Evolutionary conservation across 2,113 vertebrate species (phyloP).

Genomic region (Mustela lutreola): DNA sequence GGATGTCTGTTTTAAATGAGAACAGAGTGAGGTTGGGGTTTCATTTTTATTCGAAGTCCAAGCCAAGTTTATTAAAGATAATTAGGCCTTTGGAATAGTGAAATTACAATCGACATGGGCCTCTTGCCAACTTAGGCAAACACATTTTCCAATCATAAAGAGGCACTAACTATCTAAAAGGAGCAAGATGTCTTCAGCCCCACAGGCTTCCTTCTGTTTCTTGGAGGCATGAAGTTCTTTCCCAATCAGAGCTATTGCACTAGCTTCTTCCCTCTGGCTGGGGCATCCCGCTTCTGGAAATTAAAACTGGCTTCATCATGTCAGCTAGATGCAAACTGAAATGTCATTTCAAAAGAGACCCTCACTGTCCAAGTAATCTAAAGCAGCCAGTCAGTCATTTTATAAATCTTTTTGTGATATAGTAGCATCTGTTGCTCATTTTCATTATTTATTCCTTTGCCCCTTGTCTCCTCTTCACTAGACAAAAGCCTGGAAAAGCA

Average conservation of each 20-base stretch:
- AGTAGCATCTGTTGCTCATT: not conserved
- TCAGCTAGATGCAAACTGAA: not conserved
- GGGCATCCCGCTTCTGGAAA: not conserved
- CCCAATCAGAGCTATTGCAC: too few species aligned
- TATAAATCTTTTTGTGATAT: not conserved
- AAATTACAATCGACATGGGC: not conserved
- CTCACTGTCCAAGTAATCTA: not conserved
- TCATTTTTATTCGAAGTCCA: conserved; percentile 58
- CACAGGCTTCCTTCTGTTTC: not conserved
- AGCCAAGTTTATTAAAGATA: conserved; percentile 68
- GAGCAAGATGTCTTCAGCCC: not conserved
- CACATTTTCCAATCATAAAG: not conserved
- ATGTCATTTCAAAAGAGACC: not conserved
- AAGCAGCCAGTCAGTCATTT: not conserved
- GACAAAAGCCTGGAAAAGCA: not conserved
- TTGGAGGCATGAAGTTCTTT: not conserved
- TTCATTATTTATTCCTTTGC: not conserved
- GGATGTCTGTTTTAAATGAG: conserved; percentile 3
- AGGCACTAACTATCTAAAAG: not conserved
- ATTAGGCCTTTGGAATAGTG: conserved; percentile 21
- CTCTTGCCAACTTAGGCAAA: not conserved
- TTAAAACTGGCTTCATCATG: not conserved
- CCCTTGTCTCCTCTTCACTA: not conserved
- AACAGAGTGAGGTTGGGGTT: conserved; percentile 12
- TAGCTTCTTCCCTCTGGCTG: not conserved